Percentiles rank a stretch among this genome's conserved stretches.
Conservation (phyloP, 2,888 invertebrate genomes). For the Cotesia congregata region DNA sequence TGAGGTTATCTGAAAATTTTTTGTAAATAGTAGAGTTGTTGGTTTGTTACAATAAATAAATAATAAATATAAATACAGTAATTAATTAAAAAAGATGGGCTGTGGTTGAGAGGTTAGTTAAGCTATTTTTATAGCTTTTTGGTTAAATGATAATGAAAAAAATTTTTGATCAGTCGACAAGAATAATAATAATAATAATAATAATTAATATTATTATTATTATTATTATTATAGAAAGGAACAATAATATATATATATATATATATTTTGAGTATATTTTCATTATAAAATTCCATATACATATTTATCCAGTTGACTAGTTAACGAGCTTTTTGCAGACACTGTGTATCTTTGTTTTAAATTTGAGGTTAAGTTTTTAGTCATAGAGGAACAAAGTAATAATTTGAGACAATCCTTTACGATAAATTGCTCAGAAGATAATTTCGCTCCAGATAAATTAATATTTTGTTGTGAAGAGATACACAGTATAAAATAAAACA, state of each 20-base stretch:
- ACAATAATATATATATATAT: constrained; percentile 52
- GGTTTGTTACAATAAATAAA: neutral
- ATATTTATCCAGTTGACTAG: constrained; percentile 39
- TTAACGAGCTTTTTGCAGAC: constrained; percentile 19
- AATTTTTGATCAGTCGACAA: constrained; percentile 58
- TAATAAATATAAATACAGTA: neutral
- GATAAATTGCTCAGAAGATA: constrained; percentile 3
- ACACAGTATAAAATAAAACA: constrained; percentile 11
- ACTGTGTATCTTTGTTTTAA: neutral
- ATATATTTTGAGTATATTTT: constrained; percentile 70
- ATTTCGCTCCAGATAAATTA: neutral
- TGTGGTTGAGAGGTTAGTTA: constrained; percentile 67
- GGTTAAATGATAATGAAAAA: constrained; percentile 34
- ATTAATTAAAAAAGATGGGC: constrained; percentile 59
- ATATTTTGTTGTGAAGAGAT: neutral
- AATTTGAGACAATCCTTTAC: neutral
- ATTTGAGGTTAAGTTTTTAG: neutral
- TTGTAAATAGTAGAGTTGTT: neutral
- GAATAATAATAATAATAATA: neutral
- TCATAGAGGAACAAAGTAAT: neutral
- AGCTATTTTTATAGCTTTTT: constrained; percentile 71
- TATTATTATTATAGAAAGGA: neutral
- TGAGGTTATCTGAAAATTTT: neutral
- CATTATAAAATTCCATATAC: constrained; percentile 55
- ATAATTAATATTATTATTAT: constrained; percentile 9